Evolutionary conservation across 2,113 vertebrate species (phyloP), one percentile per base, ranked within the genome.

Genomic region (Murina feae): DNA sequence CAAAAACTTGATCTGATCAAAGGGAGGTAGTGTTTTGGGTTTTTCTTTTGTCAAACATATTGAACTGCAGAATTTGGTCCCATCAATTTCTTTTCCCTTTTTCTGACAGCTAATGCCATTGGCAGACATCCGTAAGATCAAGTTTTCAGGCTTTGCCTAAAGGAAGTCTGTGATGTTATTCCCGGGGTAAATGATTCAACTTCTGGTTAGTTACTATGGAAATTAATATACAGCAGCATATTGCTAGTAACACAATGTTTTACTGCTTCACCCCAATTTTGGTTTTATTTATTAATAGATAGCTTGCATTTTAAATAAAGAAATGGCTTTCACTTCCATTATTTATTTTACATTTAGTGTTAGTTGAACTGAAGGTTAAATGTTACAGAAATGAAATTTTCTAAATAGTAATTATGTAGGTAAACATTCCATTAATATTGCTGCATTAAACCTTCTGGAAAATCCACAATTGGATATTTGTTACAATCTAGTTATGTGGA

Each of bases 231-330:
- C 58, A 63, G 47, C 66, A 91, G 2, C 30, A 89, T 71, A 88
- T 51, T 76, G 4, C 69, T 96, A 95, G 94, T 94, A 96, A 95
- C 1, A 82, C 87, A 92, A 96, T 93, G 30, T 66, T 87, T 94
- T 98, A 98, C 95, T 96, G 91, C 85, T 89, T 80, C 83, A 96
- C 76, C 28, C 58, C 85, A 75, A 92, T 89, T 84, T 96, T 96
- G 60, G 88, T 93, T 95, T 97, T 95, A 95, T 89, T 97, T 96
- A 93, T 97, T 92, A 92, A 96, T 95, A 4, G 4, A 18, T 23
- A 44, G 80, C 90, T 88, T 96, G 93, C 76, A 97, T 96, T 97
- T 97, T 95, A 97, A 97, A 96, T 94, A 92, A 97, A 92, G 51
- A 87, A 95, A 97, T 96, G 23, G 35, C 47, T 97, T 69, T 86